A percentile compares a stretch with the other conserved stretches of the same genome.
phyloP scores from a whole-genome alignment of 2,888 invertebrate genomes.

The Lymantria dispar region DNA sequence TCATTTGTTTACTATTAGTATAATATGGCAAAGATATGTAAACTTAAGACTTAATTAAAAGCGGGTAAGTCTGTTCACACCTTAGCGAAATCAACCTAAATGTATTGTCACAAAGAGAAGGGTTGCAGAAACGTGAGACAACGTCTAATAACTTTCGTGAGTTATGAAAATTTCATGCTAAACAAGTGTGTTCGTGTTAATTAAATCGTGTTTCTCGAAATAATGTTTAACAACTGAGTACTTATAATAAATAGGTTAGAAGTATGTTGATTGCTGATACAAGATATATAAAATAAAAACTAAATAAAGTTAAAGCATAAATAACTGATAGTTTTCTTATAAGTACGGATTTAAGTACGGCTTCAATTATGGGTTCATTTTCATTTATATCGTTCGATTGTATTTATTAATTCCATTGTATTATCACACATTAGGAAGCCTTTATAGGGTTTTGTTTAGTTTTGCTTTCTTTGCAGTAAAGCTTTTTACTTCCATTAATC shows the following conservation, averaged over 20 bases:
- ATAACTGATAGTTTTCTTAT: too few relatives aligned
- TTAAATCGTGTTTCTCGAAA: slow-evolving; percentile 24
- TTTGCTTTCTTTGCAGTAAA: too few relatives aligned
- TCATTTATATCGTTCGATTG: too few relatives aligned
- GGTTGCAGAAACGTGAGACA: slow-evolving; percentile 8
- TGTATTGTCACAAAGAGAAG: slow-evolving; percentile 23
- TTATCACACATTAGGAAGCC: too few relatives aligned
- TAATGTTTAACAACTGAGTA: neutral
- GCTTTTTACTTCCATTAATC: too few relatives aligned
- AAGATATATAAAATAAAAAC: too few relatives aligned
- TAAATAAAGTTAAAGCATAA: too few relatives aligned
- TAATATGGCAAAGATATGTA: slow-evolving; percentile 37
- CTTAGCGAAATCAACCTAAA: slow-evolving; percentile 19
- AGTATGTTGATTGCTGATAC: too few relatives aligned
- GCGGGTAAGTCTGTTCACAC: slow-evolving; percentile 32
- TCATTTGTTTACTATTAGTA: slow-evolving; percentile 31
- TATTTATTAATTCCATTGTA: too few relatives aligned
- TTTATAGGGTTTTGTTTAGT: too few relatives aligned
- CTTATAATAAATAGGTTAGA: neutral
- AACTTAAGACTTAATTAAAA: slow-evolving; percentile 49
- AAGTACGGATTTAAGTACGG: too few relatives aligned
- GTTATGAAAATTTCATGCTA: slow-evolving; percentile 27
- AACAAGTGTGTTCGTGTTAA: slow-evolving; percentile 20
- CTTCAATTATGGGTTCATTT: too few relatives aligned
- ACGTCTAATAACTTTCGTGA: slow-evolving; percentile 19